Base-by-base conservation (phyloP, 2,113 vertebrate genomes). In the Periophthalmus modestus region DNA sequence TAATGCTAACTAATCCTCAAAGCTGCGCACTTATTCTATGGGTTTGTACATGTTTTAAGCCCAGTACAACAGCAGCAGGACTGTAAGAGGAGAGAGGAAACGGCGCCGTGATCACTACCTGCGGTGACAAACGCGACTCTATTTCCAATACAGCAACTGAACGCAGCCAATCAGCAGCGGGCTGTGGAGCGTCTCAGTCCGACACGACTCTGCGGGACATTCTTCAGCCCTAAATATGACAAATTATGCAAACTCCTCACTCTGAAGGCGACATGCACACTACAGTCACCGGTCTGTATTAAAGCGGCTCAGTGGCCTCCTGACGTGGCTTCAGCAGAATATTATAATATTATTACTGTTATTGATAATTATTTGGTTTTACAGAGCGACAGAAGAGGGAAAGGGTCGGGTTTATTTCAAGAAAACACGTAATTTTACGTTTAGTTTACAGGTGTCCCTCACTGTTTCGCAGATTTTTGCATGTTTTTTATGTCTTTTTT, bases 71-170 rank as follows among this genome's bases (percentile, higher is more conserved):
- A 74, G 72, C 75, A 71, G 70, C 33, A 79, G 75, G 86, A 81
- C 74, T 78, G 80, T 72, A 19, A 69, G 80, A 88, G 6, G 89
- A 34, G 34, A 62, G 59, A 62, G 82, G 81, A 84, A 87, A 88
- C 86, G 83, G 87, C 65, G 43, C 84, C 79, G 84, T 90, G 91
- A 93, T 92, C 93, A 88, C 76, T 92, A 91, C 92, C 92, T 92
- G 90, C 89, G 80, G 90, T 85, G 66, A 87, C 78, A 85, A 81
- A 89, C 87, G 87, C 81, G 90, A 91, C 91, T 91, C 86, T 81
- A 88, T 93, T 92, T 92, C 87, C 82, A 85, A 88, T 91, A 90
- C 79, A 87, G 87, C 85, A 77, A 85, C 89, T 92, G 91, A 93
- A 91, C 87, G 81, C 68, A 88, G 82, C 91, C 90, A 92, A 92